A percentile compares a stretch with the other conserved stretches of the same genome.
phyloP scores from a whole-genome alignment of 2,113 vertebrate genomes.

The Pseudorasbora parva region DNA sequence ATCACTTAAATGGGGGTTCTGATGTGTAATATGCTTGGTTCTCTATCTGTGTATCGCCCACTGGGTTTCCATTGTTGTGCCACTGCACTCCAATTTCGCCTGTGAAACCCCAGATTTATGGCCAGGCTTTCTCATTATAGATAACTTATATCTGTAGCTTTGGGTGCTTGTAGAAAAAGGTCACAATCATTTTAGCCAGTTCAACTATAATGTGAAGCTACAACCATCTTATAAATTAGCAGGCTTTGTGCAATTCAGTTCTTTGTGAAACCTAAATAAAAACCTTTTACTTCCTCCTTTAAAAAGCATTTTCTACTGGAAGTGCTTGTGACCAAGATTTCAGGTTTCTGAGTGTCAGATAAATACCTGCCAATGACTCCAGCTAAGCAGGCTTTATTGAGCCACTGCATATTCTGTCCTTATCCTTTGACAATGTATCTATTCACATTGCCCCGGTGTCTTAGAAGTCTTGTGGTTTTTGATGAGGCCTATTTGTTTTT shows the following conservation, averaged over 20 bases:
- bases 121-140: conserved; percentile 51
- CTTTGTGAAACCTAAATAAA: conserved; percentile 17
- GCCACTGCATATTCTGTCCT: conserved; percentile 1
- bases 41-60: conserved; percentile 32
- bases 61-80: conserved; percentile 32
- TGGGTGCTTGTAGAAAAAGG: conserved; percentile 36
- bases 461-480: background rate
- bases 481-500: conserved; percentile 41
- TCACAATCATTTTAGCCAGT: conserved; percentile 22
- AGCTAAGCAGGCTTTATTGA: background rate
- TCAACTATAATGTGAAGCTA: background rate
- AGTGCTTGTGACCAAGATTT: background rate
- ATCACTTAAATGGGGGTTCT: background rate
- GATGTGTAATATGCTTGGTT: background rate
- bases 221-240: background rate
- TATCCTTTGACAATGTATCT: conserved; percentile 3
- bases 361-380: conserved; percentile 11
- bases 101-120: conserved; percentile 51
- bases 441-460: background rate
- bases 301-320: conserved; percentile 24
- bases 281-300: background rate
- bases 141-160: conserved; percentile 46
- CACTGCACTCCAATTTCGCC: conserved; percentile 23
- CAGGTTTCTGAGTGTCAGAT: conserved; percentile 10
- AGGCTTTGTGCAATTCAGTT: background rate